Conservation (phyloP, 2,797 vertebrate species). For the Clarias laeviceps region DNA sequence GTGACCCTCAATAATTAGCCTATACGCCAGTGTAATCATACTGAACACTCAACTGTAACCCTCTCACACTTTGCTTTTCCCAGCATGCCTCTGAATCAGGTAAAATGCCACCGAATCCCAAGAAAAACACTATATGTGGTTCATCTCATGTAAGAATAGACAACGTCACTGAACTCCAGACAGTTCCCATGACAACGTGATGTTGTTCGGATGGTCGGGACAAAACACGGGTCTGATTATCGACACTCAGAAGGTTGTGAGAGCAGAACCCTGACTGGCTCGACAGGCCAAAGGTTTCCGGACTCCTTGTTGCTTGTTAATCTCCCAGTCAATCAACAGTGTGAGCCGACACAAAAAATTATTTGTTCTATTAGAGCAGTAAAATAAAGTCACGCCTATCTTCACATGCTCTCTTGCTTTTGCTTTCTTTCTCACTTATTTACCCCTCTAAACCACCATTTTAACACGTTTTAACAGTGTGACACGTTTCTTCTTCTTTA, state of each 20-base stretch:
- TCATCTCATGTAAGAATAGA: constrained; percentile 16
- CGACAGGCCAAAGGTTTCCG: constrained; percentile 47
- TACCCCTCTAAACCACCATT: constrained; percentile 42
- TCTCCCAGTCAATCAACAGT: constrained; percentile 67
- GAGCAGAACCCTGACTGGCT: constrained; percentile 47
- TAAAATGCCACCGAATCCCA: neutral
- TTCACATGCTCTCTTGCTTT: constrained; percentile 41
- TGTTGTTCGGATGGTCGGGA: constrained; percentile 23
- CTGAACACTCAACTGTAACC: neutral
- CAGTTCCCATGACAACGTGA: constrained; percentile 39
- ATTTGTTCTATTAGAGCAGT: constrained; percentile 69
- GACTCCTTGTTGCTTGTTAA: constrained; percentile 59
- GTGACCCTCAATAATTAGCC: constrained; percentile 51
- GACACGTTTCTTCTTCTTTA: neutral
- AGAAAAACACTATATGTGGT: neutral
- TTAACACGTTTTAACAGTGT: constrained; percentile 22
- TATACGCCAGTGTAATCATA: constrained; percentile 25
- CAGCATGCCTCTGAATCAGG: constrained; percentile 20
- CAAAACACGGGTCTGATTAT: constrained; percentile 35
- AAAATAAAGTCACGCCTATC: constrained; percentile 61
- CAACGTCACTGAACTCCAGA: constrained; percentile 42
- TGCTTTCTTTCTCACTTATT: constrained; percentile 45
- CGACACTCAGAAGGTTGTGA: constrained; percentile 13
- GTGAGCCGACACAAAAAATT: constrained; percentile 68
- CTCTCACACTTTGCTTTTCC: constrained; percentile 25